A percentile compares a stretch with the other conserved stretches of the same genome.
Evolutionary conservation across 2,888 invertebrate genomes (phyloP).

Genomic region (Apodemia zela): DNA sequence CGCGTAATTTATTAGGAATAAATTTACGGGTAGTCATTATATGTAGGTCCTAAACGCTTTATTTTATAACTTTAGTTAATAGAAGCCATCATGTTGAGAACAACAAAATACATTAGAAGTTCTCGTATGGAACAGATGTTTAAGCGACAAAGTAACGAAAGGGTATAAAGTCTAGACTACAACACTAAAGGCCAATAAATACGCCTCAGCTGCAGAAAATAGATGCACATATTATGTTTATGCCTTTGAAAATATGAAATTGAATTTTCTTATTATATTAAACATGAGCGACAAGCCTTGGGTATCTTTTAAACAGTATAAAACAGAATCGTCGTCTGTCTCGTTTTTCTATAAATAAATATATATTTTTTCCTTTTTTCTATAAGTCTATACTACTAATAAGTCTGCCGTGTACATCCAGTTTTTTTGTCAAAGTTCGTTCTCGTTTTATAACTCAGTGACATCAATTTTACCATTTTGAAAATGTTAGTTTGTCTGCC

Average conservation of each 20-base stretch:
- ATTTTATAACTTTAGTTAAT: constrained; percentile 13
- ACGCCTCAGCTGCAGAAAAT: constrained; percentile 12
- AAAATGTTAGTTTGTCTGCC: too few relatives aligned
- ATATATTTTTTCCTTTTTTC: too few relatives aligned
- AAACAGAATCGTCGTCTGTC: too few relatives aligned
- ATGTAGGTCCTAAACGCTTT: neutral
- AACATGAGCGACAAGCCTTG: neutral
- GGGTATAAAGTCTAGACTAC: constrained; percentile 18
- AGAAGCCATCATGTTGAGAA: constrained; percentile 18
- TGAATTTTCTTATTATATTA: neutral
- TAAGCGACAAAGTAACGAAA: constrained; percentile 12
- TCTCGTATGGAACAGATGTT: constrained; percentile 20
- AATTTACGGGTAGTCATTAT: neutral
- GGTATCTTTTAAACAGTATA: too few relatives aligned
- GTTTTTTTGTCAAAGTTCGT: too few relatives aligned
- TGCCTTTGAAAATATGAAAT: neutral
- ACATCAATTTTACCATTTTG: too few relatives aligned
- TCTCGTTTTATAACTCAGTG: too few relatives aligned
- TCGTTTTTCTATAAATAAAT: too few relatives aligned
- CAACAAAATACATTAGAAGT: constrained; percentile 16
- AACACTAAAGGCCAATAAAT: constrained; percentile 16
- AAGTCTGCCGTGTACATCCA: too few relatives aligned
- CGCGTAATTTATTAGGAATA: neutral
- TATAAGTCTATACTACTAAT: too few relatives aligned
- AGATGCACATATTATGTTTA: constrained; percentile 5